Percentiles rank a stretch among this genome's conserved stretches.
These are phyloP conservation scores for Drosophila watanabei DNA, from an alignment of 1,140 invertebrate species.

Conservation along the genomic window DNA sequence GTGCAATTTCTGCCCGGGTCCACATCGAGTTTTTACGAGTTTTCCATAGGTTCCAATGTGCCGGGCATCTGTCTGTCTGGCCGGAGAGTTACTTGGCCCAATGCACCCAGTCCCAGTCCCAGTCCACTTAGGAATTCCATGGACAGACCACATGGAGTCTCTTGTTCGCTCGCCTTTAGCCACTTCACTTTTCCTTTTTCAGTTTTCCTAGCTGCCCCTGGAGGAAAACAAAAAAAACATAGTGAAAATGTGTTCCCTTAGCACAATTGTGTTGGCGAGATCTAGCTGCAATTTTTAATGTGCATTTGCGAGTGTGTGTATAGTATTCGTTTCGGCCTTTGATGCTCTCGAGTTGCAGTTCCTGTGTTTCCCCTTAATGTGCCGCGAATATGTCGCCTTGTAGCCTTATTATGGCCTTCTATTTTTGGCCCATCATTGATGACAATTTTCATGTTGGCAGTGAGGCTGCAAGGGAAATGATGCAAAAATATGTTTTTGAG, in stretches of 20 bases:
- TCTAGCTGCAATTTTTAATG: conserved; percentile 62
- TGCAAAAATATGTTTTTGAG: conserved; percentile 13
- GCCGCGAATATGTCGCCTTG: conserved; percentile 48
- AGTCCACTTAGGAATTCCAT: conserved; percentile 76
- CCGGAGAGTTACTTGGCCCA: conserved; percentile 49
- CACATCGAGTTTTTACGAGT: conserved; percentile 61
- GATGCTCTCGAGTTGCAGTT: conserved; percentile 51
- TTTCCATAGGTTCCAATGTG: conserved; percentile 76
- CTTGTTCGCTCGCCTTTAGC: conserved; percentile 32
- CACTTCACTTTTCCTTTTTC: conserved; percentile 45
- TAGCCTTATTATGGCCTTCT: conserved; percentile 54
- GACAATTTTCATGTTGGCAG: conserved; percentile 35
- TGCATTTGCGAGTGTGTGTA: conserved; percentile 30
- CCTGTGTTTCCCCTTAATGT: conserved; percentile 43
- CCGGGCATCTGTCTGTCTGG: conserved; percentile 64
- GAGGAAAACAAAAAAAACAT: conserved; percentile 27
- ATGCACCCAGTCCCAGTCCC: conserved; percentile 54
- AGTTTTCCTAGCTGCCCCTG: conserved; percentile 27
- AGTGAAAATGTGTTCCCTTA: conserved; percentile 58
- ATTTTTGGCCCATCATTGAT: conserved; percentile 57
- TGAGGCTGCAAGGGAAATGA: conserved; percentile 14
- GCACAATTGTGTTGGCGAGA: conserved; percentile 44
- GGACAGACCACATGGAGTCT: conserved; percentile 72
- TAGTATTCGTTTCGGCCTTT: conserved; percentile 48
- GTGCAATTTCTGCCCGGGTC: conserved; percentile 62